Percentiles rank a stretch among this genome's conserved stretches.
phyloP scores from a whole-genome alignment of 2,113 vertebrate genomes.

The Ctenomys sociabilis region DNA sequence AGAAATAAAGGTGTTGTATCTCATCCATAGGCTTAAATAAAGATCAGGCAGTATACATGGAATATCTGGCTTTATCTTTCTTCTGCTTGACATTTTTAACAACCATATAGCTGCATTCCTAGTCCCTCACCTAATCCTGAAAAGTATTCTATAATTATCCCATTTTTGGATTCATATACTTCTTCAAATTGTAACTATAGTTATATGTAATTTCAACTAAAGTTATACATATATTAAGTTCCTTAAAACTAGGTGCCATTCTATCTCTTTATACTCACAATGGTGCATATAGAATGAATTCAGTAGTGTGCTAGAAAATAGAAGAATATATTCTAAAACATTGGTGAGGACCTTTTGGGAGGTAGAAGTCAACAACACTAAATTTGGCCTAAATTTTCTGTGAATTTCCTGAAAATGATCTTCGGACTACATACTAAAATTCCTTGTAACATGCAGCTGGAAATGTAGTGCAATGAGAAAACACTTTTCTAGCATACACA shows the following conservation, averaged over 20 bases:
- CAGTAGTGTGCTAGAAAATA: not conserved
- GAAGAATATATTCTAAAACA: not conserved
- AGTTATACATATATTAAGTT: not conserved
- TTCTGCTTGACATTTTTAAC: not conserved
- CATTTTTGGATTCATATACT: not conserved
- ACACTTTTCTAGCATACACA: not conserved
- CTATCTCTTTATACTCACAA: not conserved
- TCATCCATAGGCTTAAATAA: not conserved
- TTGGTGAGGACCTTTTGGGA: not conserved
- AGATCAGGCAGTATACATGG: not conserved
- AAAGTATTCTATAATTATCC: not conserved
- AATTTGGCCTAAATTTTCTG: slow-evolving; percentile 38
- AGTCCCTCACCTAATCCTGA: not conserved
- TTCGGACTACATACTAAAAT: not conserved
- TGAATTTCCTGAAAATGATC: slow-evolving; percentile 8
- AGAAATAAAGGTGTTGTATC: not conserved
- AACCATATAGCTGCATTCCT: not conserved
- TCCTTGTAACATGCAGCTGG: not conserved
- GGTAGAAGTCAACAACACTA: not conserved
- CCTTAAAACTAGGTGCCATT: not conserved
- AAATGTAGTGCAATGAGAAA: not conserved
- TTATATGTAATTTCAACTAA: not conserved
- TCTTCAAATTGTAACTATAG: not conserved
- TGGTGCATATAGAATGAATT: not conserved
- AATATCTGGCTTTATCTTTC: not conserved